Base-by-base conservation (phyloP, 2,797 vertebrate genomes). In the Chaunax sp. region DNA sequence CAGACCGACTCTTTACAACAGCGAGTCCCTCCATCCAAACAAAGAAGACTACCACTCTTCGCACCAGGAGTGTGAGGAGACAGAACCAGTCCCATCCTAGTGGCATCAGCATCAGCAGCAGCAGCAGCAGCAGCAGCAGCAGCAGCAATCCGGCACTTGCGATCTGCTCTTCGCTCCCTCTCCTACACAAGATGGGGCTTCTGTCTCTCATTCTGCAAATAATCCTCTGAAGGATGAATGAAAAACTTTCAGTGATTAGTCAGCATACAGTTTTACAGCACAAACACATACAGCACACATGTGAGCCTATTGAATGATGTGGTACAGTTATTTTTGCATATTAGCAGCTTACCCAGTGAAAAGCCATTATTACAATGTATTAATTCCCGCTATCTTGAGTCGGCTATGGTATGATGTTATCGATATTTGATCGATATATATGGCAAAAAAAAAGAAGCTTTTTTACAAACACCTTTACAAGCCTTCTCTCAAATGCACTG, bases 51-150 rank as follows among this genome's bases (percentile, higher is more conserved):
- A 89, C 90, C 47, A 93, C 92, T 13, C 90, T 93, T 30, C 91
- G 93, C 55, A 92, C 93, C 43, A 86, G 93, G 61, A 93, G 92
- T 8, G 93, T 94, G 58, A 88, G 92, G 55, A 91, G 89, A 71
- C 81, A 89, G 47, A 93, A 91, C 74, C 86, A 91, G 73, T 83
- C 89, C 5, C 25, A 69, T 22, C 65, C 84, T 0, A 40, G 66
- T 1, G 69, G 30, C 14, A 53, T 40, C 38, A 16, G 74, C 19
- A 56, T 67, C 25, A 72, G 59, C 65, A 90, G 66, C 66, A 69
- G 62, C 30, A 58, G 77, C 49, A n/a, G 30, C 14, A 53, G 14
- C 38, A 16, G 74, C 19, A 56, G 65, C 25, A 72, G 59, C 65
- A 90, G 66, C 66, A 69, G 62, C 30, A 58, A 76, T 46, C 61